Conservation (phyloP, 2,797 vertebrate species). For the Hyperoplus lanceolatus region DNA sequence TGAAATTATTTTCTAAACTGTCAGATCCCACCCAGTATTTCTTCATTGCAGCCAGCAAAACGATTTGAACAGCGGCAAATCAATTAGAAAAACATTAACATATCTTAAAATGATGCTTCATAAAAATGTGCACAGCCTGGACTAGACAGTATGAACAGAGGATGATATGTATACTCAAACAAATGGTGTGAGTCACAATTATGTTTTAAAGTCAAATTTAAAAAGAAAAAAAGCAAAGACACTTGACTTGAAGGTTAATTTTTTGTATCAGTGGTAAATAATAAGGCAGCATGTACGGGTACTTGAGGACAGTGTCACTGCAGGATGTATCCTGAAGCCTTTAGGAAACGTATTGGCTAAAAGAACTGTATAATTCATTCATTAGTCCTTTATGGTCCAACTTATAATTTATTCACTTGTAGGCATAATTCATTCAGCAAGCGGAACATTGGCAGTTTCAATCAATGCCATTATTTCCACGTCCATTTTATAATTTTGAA, state of each 20-base stretch:
- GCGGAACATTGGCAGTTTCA: conserved; percentile 55
- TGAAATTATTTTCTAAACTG: neutral
- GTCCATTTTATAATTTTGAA: conserved; percentile 18
- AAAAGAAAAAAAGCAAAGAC: neutral
- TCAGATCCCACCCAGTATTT: neutral
- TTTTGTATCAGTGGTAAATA: conserved; percentile 1
- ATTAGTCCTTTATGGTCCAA: conserved; percentile 59
- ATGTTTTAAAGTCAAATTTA: conserved; percentile 5
- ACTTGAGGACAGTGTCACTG: conserved; percentile 61
- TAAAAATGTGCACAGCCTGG: neutral
- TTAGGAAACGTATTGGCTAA: conserved; percentile 65
- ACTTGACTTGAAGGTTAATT: conserved; percentile 24
- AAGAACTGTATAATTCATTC: conserved; percentile 70
- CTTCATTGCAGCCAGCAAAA: neutral
- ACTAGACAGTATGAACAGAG: neutral
- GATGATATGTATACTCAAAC: neutral
- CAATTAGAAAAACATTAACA: neutral
- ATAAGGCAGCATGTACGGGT: conserved; percentile 20
- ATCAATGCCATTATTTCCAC: conserved; percentile 51
- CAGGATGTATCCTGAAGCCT: conserved; percentile 53
- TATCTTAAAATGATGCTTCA: neutral
- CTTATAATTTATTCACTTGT: conserved; percentile 73
- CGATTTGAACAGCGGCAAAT: neutral
- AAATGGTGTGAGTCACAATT: conserved; percentile 8
- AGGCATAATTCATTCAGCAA: conserved; percentile 62